phyloP scores from a whole-genome alignment of 2,113 vertebrate genomes.

The Semicossyphus pulcher region DNA sequence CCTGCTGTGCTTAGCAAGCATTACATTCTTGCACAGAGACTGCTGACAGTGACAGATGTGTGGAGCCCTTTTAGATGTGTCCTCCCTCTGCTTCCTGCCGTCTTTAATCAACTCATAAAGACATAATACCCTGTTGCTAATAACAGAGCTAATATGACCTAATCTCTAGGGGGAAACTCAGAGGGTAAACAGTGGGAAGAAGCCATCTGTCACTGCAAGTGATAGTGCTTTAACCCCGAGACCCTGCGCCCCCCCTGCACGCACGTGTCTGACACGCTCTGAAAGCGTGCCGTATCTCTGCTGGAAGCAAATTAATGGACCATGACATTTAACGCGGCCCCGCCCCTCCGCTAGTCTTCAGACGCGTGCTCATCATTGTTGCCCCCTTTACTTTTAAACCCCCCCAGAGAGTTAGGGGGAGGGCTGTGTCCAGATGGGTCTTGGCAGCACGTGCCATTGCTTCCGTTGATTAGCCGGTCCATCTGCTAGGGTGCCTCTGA shows the following conservation, averaged over 20 bases:
- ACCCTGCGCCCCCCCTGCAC: slow-evolving; percentile 15
- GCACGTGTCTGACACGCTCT: slow-evolving; percentile 64
- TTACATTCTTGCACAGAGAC: slow-evolving; percentile 33
- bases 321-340: slow-evolving; percentile 63
- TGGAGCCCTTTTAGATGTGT: slow-evolving; percentile 10
- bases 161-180: slow-evolving; percentile 65
- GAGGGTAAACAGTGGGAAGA: slow-evolving; percentile 42
- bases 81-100: slow-evolving; percentile 52
- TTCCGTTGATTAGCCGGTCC: slow-evolving; percentile 69
- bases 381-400: slow-evolving; percentile 47
- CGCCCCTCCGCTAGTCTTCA: slow-evolving; percentile 46
- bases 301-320: slow-evolving; percentile 72
- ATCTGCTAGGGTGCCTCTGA: slow-evolving; percentile 75
- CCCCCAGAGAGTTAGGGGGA: slow-evolving; percentile 56
- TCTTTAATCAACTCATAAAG: slow-evolving; percentile 62
- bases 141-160: slow-evolving; percentile 67
- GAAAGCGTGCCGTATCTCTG: slow-evolving; percentile 62
- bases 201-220: slow-evolving; percentile 80
- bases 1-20: not conserved
- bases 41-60: slow-evolving; percentile 55
- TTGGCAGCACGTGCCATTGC: slow-evolving; percentile 66
- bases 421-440: slow-evolving; percentile 68
- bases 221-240: slow-evolving; percentile 57
- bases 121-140: slow-evolving; percentile 55
- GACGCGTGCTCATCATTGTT: slow-evolving; percentile 75